A percentile compares a stretch with the other conserved stretches of the same genome.
phyloP scores from a whole-genome alignment of 2,113 vertebrate genomes.

The Corythornis madagascariensis region DNA sequence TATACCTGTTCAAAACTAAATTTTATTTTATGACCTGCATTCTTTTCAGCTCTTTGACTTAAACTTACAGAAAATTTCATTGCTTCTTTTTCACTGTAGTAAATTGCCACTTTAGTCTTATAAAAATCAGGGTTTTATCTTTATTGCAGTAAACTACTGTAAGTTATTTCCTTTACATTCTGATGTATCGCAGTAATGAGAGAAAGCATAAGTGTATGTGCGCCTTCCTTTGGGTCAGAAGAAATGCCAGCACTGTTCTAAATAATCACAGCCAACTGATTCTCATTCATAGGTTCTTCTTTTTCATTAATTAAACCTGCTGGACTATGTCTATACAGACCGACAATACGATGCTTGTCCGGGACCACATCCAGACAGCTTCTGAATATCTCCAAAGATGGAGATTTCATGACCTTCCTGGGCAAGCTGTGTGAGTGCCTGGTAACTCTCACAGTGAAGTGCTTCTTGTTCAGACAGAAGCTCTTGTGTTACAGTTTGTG shows the following conservation, averaged over 20 bases:
- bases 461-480: neutral
- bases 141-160: constrained; percentile 31
- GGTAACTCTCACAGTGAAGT: neutral
- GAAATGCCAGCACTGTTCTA: neutral
- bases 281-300: neutral
- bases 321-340: neutral
- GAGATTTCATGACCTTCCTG: neutral
- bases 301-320: neutral
- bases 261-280: neutral
- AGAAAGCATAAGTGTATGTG: neutral
- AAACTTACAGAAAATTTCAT: constrained; percentile 29
- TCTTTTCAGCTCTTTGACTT: constrained; percentile 36
- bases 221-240: neutral
- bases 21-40: constrained; percentile 32
- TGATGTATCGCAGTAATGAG: neutral
- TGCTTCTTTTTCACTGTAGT: neutral
- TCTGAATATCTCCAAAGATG: neutral
- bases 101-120: constrained; percentile 32
- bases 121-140: constrained; percentile 10
- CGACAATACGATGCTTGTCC: neutral
- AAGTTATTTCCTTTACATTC: constrained; percentile 10
- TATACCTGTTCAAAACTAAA: constrained; percentile 44
- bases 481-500: neutral
- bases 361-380: neutral
- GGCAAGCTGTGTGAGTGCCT: neutral